Evolutionary conservation across 2,797 vertebrate genomes (phyloP), one percentile per base, ranked within the genome.

Genomic region (Anas georgica): DNA sequence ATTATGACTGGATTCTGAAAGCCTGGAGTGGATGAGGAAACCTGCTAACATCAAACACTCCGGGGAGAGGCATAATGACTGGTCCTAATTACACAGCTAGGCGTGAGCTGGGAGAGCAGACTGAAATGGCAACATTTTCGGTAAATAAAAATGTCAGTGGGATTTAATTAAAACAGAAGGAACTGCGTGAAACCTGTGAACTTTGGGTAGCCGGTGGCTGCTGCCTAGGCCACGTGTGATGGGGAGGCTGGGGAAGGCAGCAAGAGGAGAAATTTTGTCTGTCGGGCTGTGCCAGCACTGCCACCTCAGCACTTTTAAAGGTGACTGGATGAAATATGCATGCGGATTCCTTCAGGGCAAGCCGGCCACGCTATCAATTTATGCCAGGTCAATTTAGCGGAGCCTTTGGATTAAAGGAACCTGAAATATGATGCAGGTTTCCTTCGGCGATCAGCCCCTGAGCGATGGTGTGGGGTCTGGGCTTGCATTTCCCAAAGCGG

Each of bases 301-400:
- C 90, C 4, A 1, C 35, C 90, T 97, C 95, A 96, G 96, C 91
- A 43, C 8, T 87, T 97, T 91, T 86, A 93, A 94, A 97, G 86
- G 90, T 97, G 91, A 93, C 83, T 91, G 73, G 82, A 85, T 96
- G 92, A 97, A 96, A 96, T 93, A 95, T 70, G 62, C 29, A 92
- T 79, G 83, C 72, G 69, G 68, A 74, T 95, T 68, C 83, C 83
- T 89, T 90, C 72, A 78, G 86, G 78, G 69, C 88, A 56, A 55
- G 58, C 80, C 60, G 88, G 55, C 60, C 18, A 11, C 93, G 84
- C 75, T 81, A 55, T 87, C 86, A 91, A 39, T 97, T 97, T 76
- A 80, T 90, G 85, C 72, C 83, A 86, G 93, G 86, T 94, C 46
- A 37, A 81, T 46, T 63, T 70, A 39, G 39, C 14, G 33, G 75